Base-by-base conservation (phyloP, 2,888 invertebrate genomes). In the Sphinx pinastri region DNA sequence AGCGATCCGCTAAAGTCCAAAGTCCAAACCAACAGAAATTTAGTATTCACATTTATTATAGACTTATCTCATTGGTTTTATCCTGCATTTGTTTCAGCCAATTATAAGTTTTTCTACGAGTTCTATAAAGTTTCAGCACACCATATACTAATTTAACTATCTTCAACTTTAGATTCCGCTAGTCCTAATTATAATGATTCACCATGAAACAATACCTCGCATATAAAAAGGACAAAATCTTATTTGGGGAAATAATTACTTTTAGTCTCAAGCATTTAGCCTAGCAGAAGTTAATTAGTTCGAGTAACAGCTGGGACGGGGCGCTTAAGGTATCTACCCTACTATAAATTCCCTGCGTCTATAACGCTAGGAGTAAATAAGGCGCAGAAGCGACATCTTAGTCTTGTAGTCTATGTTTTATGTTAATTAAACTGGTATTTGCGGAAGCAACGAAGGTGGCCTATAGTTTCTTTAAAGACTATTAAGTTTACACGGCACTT, bases 221-320 rank as follows among this genome's bases (percentile, higher is more conserved):
- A 31, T 60, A 52, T 68, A 68, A 59, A 68, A 58, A 68, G 74
- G 75, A 76, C 73, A 72, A 19, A 13, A 63, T 63, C 63, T 77
- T 80, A 80, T 79, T 77, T 76, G 71, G 72, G 75, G 75, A 81
- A 82, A 82, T 83, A 83, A 83, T 84, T 84, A 80, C 78, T 75
- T 73, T 79, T 74, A 74, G 80, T 82, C 82, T 82, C 76, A 78
- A 86, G 84, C 84, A 82, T 85, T 84, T 81, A 84, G 84, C 84
- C 88, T 81, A 82, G 82, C 80, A 84, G 79, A 88, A 89, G 87
- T 88, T 91, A 91, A 89, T 91, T 89, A 89, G 86, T 82, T 79
- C 71, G 72, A 76, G 81, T 75, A 81, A 78, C 88, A 86, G 86
- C 85, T 88, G 89, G 72, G 73, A 74, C 71, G 73, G 47, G 38